A percentile compares a stretch with the other conserved stretches of the same genome.
phyloP scores from a whole-genome alignment of 2,113 vertebrate genomes.

The Oenanthe oenanthe region DNA sequence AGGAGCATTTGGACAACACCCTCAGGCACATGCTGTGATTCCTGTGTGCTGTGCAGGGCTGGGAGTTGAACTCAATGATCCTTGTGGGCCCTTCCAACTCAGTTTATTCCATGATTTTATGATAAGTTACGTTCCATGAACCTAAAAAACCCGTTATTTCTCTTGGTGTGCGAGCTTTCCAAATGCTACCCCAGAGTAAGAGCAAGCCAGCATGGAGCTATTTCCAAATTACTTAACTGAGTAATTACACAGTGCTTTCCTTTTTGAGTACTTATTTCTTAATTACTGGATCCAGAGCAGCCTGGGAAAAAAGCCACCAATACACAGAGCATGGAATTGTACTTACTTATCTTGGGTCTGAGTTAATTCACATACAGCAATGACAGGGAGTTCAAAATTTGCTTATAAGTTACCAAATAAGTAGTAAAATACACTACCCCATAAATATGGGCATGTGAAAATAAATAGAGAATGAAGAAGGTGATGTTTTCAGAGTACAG shows the following conservation, averaged over 20 bases:
- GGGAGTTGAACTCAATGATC: not conserved
- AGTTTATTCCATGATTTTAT: not conserved
- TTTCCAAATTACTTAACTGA: not conserved
- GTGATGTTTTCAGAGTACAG: not conserved
- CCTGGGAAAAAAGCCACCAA: not conserved
- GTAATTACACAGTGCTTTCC: not conserved
- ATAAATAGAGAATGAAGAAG: not conserved
- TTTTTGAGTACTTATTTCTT: not conserved
- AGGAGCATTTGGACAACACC: not conserved
- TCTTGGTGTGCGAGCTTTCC: not conserved
- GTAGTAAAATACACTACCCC: not conserved
- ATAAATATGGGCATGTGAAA: not conserved
- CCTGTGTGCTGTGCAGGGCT: accelerated
- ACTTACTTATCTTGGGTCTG: not conserved
- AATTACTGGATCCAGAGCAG: not conserved
- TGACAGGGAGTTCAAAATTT: not conserved
- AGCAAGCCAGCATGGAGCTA: not conserved
- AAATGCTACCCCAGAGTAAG: not conserved
- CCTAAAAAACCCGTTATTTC: not conserved
- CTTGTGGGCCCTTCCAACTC: not conserved
- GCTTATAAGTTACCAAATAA: not conserved
- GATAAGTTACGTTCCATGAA: not conserved
- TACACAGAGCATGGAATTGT: not conserved
- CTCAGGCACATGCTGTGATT: not conserved
- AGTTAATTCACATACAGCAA: not conserved